These are phyloP conservation scores for Stegostoma tigrinum DNA, from an alignment of 2,113 vertebrate species.

Conservation along the genomic window DNA sequence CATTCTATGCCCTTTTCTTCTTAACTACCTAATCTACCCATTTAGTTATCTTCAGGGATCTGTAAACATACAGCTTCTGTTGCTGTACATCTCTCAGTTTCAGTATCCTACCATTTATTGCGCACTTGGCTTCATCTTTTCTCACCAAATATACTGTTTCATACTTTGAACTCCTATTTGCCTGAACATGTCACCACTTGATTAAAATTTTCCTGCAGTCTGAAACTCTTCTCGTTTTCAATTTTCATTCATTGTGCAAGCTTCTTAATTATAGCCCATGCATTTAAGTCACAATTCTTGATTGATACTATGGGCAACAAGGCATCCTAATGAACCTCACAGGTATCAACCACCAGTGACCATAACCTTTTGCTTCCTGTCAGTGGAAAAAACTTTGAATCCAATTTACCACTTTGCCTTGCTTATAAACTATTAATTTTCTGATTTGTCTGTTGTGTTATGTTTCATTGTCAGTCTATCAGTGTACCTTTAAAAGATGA, in stretches of 20 bases:
- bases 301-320: background rate
- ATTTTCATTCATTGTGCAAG: background rate
- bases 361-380: background rate
- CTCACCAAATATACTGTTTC: background rate
- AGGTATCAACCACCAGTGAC: background rate
- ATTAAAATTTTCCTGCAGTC: too few relatives aligned
- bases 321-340: background rate
- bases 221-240: background rate
- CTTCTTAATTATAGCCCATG: background rate
- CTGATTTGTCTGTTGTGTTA: background rate
- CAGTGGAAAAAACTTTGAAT: background rate
- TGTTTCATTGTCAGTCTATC: too few relatives aligned
- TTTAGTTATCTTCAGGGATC: background rate
- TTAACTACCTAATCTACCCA: background rate
- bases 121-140: background rate
- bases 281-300: background rate
- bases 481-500: too few relatives aligned
- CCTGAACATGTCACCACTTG: background rate
- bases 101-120: background rate
- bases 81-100: background rate
- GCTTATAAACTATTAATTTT: background rate
- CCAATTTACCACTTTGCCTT: background rate
- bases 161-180: background rate
- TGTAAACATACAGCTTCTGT: background rate
- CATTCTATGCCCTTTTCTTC: background rate